Evolutionary conservation across 2,888 invertebrate genomes (phyloP).

Genomic region (Drosophila kanekoi): DNA sequence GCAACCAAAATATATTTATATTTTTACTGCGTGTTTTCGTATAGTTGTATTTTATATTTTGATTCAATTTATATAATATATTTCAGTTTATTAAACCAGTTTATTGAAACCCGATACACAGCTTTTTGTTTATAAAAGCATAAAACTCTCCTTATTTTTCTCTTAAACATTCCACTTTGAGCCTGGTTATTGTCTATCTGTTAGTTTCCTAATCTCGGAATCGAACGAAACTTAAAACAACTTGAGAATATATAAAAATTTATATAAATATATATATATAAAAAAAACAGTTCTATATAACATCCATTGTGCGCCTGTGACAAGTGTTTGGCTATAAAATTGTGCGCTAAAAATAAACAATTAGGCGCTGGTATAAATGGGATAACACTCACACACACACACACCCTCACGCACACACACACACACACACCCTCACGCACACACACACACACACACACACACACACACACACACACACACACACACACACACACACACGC

Average conservation of each 20-base stretch:
- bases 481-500: background rate
- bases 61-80: too few relatives aligned
- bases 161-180: too few relatives aligned
- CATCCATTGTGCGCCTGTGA: slow-evolving; percentile 16
- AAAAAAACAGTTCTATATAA: slow-evolving; percentile 4
- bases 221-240: slow-evolving; percentile 13
- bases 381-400: background rate
- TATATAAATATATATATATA: background rate
- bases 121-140: too few relatives aligned
- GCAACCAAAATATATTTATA: too few relatives aligned
- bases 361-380: slow-evolving; percentile 19
- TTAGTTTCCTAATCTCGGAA: slow-evolving; percentile 9
- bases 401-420: background rate
- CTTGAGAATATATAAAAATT: background rate
- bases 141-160: background rate
- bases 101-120: too few relatives aligned
- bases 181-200: slow-evolving; percentile 3
- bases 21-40: too few relatives aligned
- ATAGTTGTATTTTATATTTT: background rate
- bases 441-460: background rate
- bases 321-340: slow-evolving; percentile 17
- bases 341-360: slow-evolving; percentile 43
- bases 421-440: slow-evolving; percentile 1
- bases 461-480: background rate
- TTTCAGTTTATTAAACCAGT: too few relatives aligned